Base-by-base conservation (phyloP, 2,113 vertebrate species). In the Platycercus adscitus region DNA sequence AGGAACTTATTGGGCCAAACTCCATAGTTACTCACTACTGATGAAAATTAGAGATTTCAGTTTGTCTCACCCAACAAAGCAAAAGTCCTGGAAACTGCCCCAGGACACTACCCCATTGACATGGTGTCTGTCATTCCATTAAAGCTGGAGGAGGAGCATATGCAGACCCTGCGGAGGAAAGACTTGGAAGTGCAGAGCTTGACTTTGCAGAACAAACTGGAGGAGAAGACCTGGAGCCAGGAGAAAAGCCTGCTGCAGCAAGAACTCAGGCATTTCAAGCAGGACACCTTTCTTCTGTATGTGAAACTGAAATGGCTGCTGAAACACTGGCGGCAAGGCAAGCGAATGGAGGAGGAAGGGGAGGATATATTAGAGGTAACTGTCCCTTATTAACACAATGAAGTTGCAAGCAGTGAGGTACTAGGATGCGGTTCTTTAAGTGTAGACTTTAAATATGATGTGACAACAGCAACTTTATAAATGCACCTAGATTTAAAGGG, bases 291-390 rank as follows among this genome's bases (percentile, higher is more conserved):
- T 97, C 98, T 99, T 56, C 97, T 99, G 91, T 99, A 99, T 56
- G 98, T 99, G 96, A 99, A 99, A 96, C 98, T 99, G 87, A 98
- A 99, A 88, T 99, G 99, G 98, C 98, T 99, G 93, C 98, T 99
- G 26, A 98, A 98, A 78, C 99, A 99, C 89, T 99, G 99, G 99
- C 98, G 98, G 83, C 98, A 98, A 55, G 98, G 98, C 47, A 98
- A 97, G 83, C 97, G 96, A 82, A 96, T 97, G n/a, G 98, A 98
- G 25, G 86, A 98, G 3, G 97, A 97, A n/a, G 98, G 98, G 46
- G 92, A 98, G 12, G 95, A 96, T 13, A 25, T 96, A 2, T 25
- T 97, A 1, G 98, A 99, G 99, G 99, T 99, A 98, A 97, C 46
- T 52, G n/a, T 25, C n/a, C 46, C 41, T 83, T 47, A 44, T 66